Percentiles rank a stretch among this genome's conserved stretches.
Conservation (phyloP, 2,888 invertebrate species). For the Digitonthophagus gazella region DNA sequence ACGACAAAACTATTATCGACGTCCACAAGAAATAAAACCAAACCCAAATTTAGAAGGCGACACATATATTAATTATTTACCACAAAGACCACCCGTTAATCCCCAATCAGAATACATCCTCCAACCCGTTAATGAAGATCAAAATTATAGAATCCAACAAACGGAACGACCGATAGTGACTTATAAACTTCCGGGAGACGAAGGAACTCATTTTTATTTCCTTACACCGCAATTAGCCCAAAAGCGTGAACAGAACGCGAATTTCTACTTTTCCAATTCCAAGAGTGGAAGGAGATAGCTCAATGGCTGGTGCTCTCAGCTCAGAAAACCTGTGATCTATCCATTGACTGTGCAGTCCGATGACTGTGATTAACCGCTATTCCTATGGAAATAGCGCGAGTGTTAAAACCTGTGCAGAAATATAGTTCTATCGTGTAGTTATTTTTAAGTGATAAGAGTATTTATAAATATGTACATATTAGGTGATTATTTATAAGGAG, state of each 20-base stretch:
- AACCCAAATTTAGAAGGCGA: slow-evolving; percentile 61
- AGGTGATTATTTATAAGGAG: background rate
- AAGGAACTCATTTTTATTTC: slow-evolving; percentile 77
- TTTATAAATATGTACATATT: background rate
- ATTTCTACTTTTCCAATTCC: slow-evolving; percentile 22
- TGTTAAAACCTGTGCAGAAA: background rate
- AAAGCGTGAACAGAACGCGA: slow-evolving; percentile 45
- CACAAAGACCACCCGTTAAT: slow-evolving; percentile 52
- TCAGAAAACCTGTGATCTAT: background rate
- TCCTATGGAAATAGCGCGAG: background rate
- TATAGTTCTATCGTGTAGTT: background rate
- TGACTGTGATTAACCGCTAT: background rate
- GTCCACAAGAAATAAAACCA: slow-evolving; percentile 24
- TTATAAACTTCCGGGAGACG: slow-evolving; percentile 71
- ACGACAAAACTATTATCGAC: slow-evolving; percentile 16
- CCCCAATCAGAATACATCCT: slow-evolving; percentile 61
- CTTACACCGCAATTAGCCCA: slow-evolving; percentile 66
- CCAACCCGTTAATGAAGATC: slow-evolving; percentile 31
- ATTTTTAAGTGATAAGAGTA: background rate
- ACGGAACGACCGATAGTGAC: slow-evolving; percentile 67
- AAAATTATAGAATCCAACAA: slow-evolving; percentile 28
- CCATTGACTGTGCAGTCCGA: background rate
- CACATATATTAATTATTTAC: slow-evolving; percentile 68
- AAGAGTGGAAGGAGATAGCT: background rate
- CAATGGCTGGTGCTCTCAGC: background rate